These are phyloP conservation scores for Myrmecobius fasciatus DNA, from an alignment of 2,113 vertebrate genomes.

Conservation along the genomic window DNA sequence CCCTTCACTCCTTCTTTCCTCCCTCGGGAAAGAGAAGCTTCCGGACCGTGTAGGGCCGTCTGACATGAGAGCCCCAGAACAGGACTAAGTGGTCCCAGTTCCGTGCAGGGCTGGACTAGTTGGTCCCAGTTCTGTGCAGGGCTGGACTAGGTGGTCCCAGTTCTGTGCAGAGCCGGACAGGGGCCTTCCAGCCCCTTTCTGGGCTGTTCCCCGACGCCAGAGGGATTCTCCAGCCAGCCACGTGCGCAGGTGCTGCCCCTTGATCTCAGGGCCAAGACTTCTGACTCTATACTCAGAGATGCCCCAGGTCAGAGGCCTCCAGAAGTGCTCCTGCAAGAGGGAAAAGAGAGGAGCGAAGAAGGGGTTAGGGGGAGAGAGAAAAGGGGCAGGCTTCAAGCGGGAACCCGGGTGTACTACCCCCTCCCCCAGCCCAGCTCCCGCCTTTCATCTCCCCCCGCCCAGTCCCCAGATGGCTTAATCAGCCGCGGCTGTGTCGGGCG, in stretches of 20 bases:
- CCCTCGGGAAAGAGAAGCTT: background rate
- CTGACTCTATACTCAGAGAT: background rate
- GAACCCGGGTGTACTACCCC: slow-evolving; percentile 6
- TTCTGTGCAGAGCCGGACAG: too few species aligned
- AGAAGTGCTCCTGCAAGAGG: slow-evolving; percentile 60
- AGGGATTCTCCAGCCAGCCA: background rate
- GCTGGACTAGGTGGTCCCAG: too few species aligned
- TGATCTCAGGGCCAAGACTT: background rate
- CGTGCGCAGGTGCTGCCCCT: background rate
- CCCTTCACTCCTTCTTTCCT: background rate
- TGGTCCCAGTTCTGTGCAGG: too few species aligned
- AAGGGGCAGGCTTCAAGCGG: slow-evolving; percentile 20
- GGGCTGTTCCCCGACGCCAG: background rate
- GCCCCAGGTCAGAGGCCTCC: slow-evolving; percentile 53
- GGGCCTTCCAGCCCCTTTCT: background rate
- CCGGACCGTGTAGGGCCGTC: background rate
- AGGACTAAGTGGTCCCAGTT: background rate
- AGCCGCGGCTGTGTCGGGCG: slow-evolving; percentile 78
- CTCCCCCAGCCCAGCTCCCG: slow-evolving; percentile 12
- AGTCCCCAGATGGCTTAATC: slow-evolving; percentile 79
- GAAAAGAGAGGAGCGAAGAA: background rate
- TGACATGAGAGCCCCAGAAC: background rate
- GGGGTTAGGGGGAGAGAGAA: background rate
- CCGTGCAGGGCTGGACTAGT: too few species aligned
- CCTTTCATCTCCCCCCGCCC: slow-evolving; percentile 75